Conservation (phyloP, 2,797 vertebrate genomes). For the Ptychadena robeensis region DNA sequence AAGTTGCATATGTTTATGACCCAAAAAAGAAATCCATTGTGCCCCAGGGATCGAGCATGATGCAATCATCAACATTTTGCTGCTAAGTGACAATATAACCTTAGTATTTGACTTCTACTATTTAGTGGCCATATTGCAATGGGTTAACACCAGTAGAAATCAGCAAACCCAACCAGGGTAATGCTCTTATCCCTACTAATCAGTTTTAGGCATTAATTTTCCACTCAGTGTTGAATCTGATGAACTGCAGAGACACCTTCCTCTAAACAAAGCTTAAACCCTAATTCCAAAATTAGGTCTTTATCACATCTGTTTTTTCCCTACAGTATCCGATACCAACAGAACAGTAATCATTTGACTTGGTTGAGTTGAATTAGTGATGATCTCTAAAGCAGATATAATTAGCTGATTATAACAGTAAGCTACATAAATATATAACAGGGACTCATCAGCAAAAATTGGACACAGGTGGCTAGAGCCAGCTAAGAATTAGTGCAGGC, state of each 20-base stretch:
- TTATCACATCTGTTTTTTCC: not conserved
- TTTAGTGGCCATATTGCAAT: too few relatives aligned
- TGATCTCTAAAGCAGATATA: constrained; percentile 53
- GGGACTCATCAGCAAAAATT: constrained; percentile 66
- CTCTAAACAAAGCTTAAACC: not conserved
- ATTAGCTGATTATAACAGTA: constrained; percentile 63
- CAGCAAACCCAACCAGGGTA: too few relatives aligned
- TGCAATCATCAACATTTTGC: too few relatives aligned
- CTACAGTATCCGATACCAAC: not conserved
- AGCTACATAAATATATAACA: constrained; percentile 52
- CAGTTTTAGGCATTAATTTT: not conserved
- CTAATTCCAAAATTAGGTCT: not conserved
- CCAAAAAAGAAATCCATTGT: too few relatives aligned
- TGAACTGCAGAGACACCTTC: not conserved
- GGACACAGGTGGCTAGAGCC: constrained; percentile 62
- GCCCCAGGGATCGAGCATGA: too few relatives aligned
- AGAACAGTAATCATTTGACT: not conserved
- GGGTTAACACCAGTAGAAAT: too few relatives aligned
- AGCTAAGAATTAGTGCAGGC: constrained; percentile 52
- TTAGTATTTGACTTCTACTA: too few relatives aligned
- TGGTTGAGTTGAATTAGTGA: constrained; percentile 10
- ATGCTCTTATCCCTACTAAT: not conserved
- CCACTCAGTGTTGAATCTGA: not conserved
- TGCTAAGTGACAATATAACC: too few relatives aligned
- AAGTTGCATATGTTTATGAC: too few relatives aligned